Evolutionary conservation across 2,888 invertebrate species (phyloP).

Genomic region (Cheilosia impressa): DNA sequence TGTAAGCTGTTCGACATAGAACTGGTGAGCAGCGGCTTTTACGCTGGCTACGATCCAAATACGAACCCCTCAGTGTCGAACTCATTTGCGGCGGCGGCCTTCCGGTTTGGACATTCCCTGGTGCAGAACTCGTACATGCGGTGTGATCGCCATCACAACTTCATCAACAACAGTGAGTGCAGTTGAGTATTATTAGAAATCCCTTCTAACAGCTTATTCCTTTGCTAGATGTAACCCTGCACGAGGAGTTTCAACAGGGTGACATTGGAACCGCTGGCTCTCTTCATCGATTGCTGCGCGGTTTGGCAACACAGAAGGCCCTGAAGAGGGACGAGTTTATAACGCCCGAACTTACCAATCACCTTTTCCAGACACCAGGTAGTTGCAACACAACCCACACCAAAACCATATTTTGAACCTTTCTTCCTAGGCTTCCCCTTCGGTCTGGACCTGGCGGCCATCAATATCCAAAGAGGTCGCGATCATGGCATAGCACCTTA

Average conservation of each 20-base stretch:
- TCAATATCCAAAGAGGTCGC: constrained; percentile 93
- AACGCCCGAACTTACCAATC: constrained; percentile 91
- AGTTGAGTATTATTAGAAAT: neutral
- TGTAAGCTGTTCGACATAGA: constrained; percentile 90
- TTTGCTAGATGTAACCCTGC: constrained; percentile 89
- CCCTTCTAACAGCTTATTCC: neutral
- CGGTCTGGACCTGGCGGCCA: constrained; percentile 94
- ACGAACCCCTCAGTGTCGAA: constrained; percentile 91
- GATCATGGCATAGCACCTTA: constrained; percentile 94
- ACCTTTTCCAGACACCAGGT: constrained; percentile 90
- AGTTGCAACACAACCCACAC: neutral
- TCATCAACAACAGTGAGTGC: constrained; percentile 89
- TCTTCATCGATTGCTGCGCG: constrained; percentile 90
- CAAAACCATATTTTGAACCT: neutral
- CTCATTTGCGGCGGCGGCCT: constrained; percentile 92
- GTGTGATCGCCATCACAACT: constrained; percentile 88
- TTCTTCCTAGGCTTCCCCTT: constrained; percentile 85
- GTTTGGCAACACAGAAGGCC: constrained; percentile 90
- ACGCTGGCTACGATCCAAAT: constrained; percentile 88
- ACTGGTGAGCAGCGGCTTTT: constrained; percentile 88
- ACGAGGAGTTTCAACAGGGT: constrained; percentile 89
- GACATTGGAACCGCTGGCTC: constrained; percentile 92
- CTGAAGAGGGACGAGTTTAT: constrained; percentile 93
- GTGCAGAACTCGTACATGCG: constrained; percentile 91
- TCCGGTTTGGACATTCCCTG: constrained; percentile 93